Conservation (phyloP, 2,113 vertebrate species). For the Limnothrissa miodon region DNA sequence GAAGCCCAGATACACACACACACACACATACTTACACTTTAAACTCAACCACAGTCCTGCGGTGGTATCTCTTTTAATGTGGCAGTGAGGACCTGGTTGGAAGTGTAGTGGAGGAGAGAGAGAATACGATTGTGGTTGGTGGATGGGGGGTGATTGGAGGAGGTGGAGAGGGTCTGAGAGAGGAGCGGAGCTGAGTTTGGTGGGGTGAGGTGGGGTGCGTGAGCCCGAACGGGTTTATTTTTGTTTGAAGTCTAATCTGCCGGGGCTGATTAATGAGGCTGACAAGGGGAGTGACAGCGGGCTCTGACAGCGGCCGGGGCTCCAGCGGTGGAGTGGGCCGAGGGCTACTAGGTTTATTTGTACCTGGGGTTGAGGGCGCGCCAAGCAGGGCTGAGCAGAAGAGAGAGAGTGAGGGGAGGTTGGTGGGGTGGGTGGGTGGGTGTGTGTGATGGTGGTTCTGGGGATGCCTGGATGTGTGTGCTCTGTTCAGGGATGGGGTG, state of each 20-base stretch:
- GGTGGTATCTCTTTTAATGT: background rate
- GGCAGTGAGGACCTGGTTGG: background rate
- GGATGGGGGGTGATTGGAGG: background rate
- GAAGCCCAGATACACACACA: background rate
- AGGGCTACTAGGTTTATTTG: conserved; percentile 72
- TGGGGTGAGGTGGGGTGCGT: background rate
- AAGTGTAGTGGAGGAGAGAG: conserved; percentile 5
- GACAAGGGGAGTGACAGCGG: conserved; percentile 68
- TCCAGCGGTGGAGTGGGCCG: conserved; percentile 33
- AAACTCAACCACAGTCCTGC: background rate
- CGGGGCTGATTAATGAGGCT: conserved; percentile 73
- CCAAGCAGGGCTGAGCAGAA: too few species aligned
- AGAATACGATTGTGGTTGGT: background rate
- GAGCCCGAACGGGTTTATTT: conserved; percentile 63
- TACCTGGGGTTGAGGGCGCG: conserved; percentile 54
- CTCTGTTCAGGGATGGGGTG: conserved; percentile 74
- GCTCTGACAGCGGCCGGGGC: conserved; percentile 53
- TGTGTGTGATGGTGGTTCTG: background rate
- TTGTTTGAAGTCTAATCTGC: conserved; percentile 72
- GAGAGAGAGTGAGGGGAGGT: conserved; percentile 34
- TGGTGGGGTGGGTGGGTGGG: conserved; percentile 34
- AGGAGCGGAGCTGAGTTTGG: conserved; percentile 40
- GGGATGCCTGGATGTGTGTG: conserved; percentile 67
- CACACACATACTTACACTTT: too few species aligned
- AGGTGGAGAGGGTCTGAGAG: background rate